phyloP scores from a whole-genome alignment of 2,113 vertebrate genomes.

The Climacteris rufus region DNA sequence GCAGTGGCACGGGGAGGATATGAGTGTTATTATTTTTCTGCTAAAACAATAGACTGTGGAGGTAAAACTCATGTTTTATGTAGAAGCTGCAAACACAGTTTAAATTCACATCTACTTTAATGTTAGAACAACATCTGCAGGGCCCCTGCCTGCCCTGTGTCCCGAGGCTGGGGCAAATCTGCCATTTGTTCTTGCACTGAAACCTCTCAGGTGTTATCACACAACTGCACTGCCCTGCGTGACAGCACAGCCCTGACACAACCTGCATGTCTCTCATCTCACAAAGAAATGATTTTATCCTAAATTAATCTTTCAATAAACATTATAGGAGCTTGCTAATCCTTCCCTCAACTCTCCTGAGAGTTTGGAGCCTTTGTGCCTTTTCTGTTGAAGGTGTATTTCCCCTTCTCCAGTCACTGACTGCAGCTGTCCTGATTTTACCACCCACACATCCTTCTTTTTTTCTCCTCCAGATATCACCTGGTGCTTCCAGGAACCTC shows the following conservation, averaged over 20 bases:
- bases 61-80: background rate
- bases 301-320: conserved; percentile 8
- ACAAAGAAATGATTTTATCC: conserved; percentile 17
- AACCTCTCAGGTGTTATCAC: background rate
- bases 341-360: background rate
- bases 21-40: background rate
- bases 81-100: background rate
- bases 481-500: conserved; percentile 49
- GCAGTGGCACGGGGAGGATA: background rate
- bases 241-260: background rate
- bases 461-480: conserved; percentile 40
- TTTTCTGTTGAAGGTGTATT: background rate
- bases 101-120: background rate
- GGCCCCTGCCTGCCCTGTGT: background rate
- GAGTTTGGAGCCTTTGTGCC: background rate
- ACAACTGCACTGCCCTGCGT: background rate
- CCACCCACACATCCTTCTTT: conserved; percentile 37
- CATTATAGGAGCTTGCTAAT: background rate
- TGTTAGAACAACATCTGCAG: background rate
- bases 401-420: background rate
- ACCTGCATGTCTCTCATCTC: conserved; percentile 7
- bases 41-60: background rate
- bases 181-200: background rate
- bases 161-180: background rate
- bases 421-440: conserved; percentile 56